These are phyloP conservation scores for Aleiodes alternator DNA, from an alignment of 2,888 invertebrate species.

Conservation along the genomic window DNA sequence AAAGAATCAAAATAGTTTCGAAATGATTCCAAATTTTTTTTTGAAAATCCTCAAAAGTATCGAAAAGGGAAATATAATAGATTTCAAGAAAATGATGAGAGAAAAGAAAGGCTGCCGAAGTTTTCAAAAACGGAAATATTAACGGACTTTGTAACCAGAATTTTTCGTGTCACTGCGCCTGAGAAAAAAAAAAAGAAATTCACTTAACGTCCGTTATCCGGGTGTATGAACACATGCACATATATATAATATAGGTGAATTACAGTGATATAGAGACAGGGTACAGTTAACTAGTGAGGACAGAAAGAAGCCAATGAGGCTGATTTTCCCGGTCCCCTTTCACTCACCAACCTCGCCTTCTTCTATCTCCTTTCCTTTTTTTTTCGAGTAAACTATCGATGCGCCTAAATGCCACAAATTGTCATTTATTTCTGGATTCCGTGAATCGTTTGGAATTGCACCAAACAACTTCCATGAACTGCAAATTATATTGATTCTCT, in stretches of 20 bases:
- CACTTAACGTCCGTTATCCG: conserved; percentile 31
- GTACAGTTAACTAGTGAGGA: conserved; percentile 21
- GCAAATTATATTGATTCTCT: conserved; percentile 15
- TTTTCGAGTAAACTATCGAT: conserved; percentile 41
- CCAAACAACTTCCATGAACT: conserved; percentile 11
- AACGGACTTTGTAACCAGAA: not conserved
- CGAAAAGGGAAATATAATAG: too few species aligned
- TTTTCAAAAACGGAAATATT: too few species aligned
- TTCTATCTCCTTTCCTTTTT: conserved; percentile 32
- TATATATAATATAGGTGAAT: conserved; percentile 20
- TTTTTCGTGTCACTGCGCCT: not conserved
- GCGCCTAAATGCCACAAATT: conserved; percentile 54
- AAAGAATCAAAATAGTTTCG: too few species aligned
- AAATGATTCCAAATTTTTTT: too few species aligned
- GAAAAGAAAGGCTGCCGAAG: too few species aligned
- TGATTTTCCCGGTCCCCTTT: conserved; percentile 62
- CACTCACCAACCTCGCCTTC: conserved; percentile 66
- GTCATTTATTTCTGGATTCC: conserved; percentile 30
- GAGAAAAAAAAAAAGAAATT: conserved; percentile 8
- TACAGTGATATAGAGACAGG: conserved; percentile 26
- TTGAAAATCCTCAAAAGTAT: too few species aligned
- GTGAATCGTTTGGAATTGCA: conserved; percentile 35
- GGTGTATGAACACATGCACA: conserved; percentile 8
- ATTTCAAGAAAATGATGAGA: too few species aligned
- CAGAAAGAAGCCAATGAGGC: conserved; percentile 11